Evolutionary conservation across 2,888 invertebrate species (phyloP).

Genomic region (Melipona beecheii): DNA sequence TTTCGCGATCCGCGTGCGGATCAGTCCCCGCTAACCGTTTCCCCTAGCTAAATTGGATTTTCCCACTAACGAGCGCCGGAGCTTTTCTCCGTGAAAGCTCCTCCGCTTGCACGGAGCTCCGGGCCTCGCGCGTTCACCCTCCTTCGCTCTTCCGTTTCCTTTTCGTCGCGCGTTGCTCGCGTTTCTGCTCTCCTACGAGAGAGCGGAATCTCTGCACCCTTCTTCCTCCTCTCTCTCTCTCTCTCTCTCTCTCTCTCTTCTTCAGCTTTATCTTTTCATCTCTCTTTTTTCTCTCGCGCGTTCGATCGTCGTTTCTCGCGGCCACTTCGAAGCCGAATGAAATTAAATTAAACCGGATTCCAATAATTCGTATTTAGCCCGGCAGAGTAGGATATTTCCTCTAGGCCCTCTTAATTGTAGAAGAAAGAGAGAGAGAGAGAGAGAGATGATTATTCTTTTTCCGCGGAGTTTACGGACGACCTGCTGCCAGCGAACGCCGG

Average conservation of each 20-base stretch:
- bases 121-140: neutral
- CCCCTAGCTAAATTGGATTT: conserved; percentile 74
- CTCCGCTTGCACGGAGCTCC: conserved; percentile 26
- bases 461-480: conserved; percentile 12
- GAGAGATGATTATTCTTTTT: conserved; percentile 38
- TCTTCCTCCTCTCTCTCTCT: neutral
- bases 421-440: conserved; percentile 5
- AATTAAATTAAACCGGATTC: conserved; percentile 47
- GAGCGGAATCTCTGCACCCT: conserved; percentile 8
- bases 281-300: neutral
- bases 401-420: conserved; percentile 18
- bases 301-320: neutral
- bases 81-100: conserved; percentile 61
- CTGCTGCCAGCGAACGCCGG: neutral
- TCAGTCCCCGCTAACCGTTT: conserved; percentile 66
- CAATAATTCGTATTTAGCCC: conserved; percentile 36
- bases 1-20: conserved; percentile 45
- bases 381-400: conserved; percentile 23
- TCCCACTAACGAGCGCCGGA: conserved; percentile 68
- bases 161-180: conserved; percentile 36
- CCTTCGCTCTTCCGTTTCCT: conserved; percentile 22
- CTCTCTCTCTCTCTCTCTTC: neutral
- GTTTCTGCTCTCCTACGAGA: neutral
- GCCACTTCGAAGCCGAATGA: neutral
- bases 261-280: neutral